Base-by-base conservation (phyloP, 2,888 invertebrate genomes). In the Microctonus aethiopoides region DNA sequence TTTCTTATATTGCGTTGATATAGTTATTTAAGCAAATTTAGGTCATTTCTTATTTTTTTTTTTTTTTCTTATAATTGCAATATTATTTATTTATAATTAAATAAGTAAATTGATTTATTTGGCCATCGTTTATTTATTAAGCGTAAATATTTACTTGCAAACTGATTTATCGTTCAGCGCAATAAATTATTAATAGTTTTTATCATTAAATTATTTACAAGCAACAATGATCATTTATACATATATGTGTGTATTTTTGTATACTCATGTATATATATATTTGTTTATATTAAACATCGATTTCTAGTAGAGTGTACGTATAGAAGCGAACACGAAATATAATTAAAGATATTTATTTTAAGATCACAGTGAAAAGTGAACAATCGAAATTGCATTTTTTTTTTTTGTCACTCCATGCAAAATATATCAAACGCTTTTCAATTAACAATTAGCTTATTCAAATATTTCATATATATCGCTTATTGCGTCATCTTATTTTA, bases 311-410 rank as follows among this genome's bases (percentile, higher is more conserved):
- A n/a, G n/a, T 13, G n/a, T 3, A 39, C 39, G 39, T 2, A n/a
- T 13, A 2, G 39, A 39, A n/a, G n/a, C 13, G n/a, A 4, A 39
- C n/a, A 2, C 4, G n/a, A 4, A 39, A 6, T 1, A n/a, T 46
- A 46, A 20, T 46, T 16, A 11, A 60, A 60, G n/a, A 46, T 59
- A 67, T 20, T 13, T 66, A 46, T 26, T 16, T 67, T 67, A 51
- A 59, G 51, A 67, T 67, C 67, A 67, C 67, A 67, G 67, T 60
- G 51, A 22, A 59, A 51, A 60, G 34, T 51, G 60, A 59, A 67
- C 36, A 20, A 29, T 36, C 46, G 22, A 26, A 41, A 29, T 24
- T 10, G 4, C 7, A 29, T 29, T 7, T 29, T 7, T 29, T 3
- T 7, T 29, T 5, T 29, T 29, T 29, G 29, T 29, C 29, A 29